Evolutionary conservation across 2,797 vertebrate genomes (phyloP), one percentile per base, ranked within the genome.

Genomic region (Galago senegalensis): DNA sequence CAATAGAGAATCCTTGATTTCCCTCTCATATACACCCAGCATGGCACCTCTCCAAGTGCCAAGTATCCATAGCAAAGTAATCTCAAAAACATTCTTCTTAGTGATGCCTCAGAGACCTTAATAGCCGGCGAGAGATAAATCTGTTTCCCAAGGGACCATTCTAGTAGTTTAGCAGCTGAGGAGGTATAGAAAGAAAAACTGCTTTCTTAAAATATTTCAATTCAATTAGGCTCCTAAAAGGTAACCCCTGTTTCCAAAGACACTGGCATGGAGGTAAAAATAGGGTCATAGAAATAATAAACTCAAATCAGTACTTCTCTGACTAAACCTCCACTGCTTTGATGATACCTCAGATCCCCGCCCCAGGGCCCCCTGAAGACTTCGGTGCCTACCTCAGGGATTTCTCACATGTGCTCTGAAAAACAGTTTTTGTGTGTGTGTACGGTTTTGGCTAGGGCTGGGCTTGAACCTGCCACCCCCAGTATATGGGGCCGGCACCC

Each of bases 181-280:
- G 21, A 84, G 21, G 70, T 61, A 40, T 76, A 43, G 27, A 65
- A 58, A 58, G 31, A 91, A 92, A 65, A 40, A 75, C 20, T 2
- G 56, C n/a, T 75, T 76, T 75, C 43, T 65, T 65, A 92, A 25
- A 85, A 85, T 77, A 67, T 58, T 85, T 67, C 14, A 92, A 56
- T 14, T 49, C 23, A 84, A 12, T 65, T 40, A 83, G 46, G 34
- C 27, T 76, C 46, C 60, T 61, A 49, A 83, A 75, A 49, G 63
- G n/a, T 65, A 63, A 65, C n/a, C 58, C 17, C 2, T 63, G 43
- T 49, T 84, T 13, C 60, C n/a, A 20, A 84, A 70, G 70, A 37
- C 58, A 65, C 69, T 23, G 29, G 20, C 43, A 53, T 63, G 23
- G 18, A 53, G 58, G 29, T 46, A 60, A 83, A 72, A 83, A 73